Base-by-base conservation (phyloP, 2,888 invertebrate species). In the Lordiphosa fenestrarum region DNA sequence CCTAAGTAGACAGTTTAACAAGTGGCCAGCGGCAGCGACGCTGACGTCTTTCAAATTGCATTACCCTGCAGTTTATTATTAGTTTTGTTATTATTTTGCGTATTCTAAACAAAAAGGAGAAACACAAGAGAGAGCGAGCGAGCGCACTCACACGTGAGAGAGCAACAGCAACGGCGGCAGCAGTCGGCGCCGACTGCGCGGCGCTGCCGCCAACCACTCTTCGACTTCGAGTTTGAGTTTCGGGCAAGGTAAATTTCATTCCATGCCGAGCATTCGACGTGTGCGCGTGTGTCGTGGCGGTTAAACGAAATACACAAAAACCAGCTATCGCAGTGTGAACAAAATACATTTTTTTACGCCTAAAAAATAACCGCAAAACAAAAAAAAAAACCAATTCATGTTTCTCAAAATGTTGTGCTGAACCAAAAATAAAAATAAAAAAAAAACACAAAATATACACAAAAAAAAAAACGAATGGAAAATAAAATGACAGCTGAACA, bases 31-130 rank as follows among this genome's bases (percentile, higher is more conserved):
- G n/a, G 41, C 44, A 23, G 30, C 44, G 25, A 23, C 38, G 49
- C 37, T 13, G 33, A 25, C 13, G 58, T 76, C 76, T 70, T 73
- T 59, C 67, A 74, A 80, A 76, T 71, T 74, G 76, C 75, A 75
- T 80, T 77, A 70, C 75, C 73, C 68, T 71, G 71, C 69, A 69
- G 70, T 77, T 78, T 77, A 85, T 87, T 87, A 86, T 87, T 86
- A 85, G 78, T 86, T 87, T 84, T 87, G 87, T 87, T 87, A 86
- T 87, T 87, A 86, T 86, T 87, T 87, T 78, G 66, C 86, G 84
- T 84, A 85, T 87, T 87, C 87, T 87, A 87, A 87, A 87, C 87
- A 87, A 87, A 78, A 76, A 73, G 13, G 13, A 41, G 10, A 39
- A 37, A 44, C 41, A 21, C 12, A 7, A 46, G 42, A 46, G 51